Evolutionary conservation across 64 coral and sea anemone species (phyloP).

Genomic region (Montipora cactus): DNA sequence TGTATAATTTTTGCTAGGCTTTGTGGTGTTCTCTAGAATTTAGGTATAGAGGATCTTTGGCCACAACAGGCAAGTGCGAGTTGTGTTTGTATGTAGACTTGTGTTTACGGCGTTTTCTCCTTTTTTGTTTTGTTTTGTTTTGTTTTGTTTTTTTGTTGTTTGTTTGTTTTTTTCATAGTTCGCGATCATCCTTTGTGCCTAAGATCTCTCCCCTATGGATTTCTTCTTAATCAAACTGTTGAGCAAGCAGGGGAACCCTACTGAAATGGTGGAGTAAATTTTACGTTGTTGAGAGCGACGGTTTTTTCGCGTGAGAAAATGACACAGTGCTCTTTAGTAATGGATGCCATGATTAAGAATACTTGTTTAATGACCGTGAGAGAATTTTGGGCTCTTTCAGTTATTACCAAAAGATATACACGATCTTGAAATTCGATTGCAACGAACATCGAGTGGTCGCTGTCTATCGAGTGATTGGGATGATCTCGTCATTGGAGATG

Average conservation of each 20-base stretch:
- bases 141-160: too few relatives aligned
- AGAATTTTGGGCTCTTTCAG: neutral
- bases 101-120: too few relatives aligned
- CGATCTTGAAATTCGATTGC: too few relatives aligned
- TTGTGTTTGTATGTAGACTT: neutral
- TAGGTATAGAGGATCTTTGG: neutral
- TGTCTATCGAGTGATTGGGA: too few relatives aligned
- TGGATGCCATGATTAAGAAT: neutral
- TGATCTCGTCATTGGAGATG: too few relatives aligned
- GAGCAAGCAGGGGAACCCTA: neutral
- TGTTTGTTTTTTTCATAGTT: neutral
- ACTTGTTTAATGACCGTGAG: neutral
- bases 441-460: too few relatives aligned
- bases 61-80: neutral
- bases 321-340: neutral
- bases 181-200: neutral
- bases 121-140: too few relatives aligned
- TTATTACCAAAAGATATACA: neutral
- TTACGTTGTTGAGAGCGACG: neutral
- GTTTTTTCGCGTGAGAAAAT: neutral
- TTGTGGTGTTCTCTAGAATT: neutral
- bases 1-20: neutral
- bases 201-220: neutral
- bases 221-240: neutral
- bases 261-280: neutral